Evolutionary conservation across 53 echinoderm and acorn worm genomes (phyloP).

Genomic region (Luidia sarsii): DNA sequence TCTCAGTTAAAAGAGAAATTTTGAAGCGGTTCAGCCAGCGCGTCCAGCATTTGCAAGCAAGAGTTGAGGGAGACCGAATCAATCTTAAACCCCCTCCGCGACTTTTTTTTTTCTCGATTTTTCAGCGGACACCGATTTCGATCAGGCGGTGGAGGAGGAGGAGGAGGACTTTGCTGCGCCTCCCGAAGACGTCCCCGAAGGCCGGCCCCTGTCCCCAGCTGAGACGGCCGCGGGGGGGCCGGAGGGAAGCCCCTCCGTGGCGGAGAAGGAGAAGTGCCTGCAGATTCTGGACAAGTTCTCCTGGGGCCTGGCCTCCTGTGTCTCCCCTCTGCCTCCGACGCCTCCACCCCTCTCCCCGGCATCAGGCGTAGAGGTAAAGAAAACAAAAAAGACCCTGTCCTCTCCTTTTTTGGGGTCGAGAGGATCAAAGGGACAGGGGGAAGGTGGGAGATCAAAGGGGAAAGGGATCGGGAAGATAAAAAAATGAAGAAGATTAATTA

Average conservation of each 20-base stretch:
- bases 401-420: no score
- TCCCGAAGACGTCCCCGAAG: no score
- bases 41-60: no score
- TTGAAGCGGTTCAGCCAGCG: no score
- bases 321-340: conserved; percentile 8
- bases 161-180: conserved; percentile 16
- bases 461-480: no score
- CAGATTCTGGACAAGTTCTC: conserved; percentile 31
- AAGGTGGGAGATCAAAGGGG: no score
- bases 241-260: not conserved
- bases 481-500: no score
- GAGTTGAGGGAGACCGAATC: no score
- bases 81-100: not conserved
- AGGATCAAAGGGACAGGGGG: no score
- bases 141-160: no score
- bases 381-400: no score
- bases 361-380: conserved; percentile 7
- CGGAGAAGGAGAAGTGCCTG: not conserved
- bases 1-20: not conserved
- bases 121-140: conserved; percentile 30
- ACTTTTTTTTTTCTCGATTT: not conserved
- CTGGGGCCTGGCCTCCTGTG: not conserved
- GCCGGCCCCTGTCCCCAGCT: not conserved
- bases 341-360: conserved; percentile 32
- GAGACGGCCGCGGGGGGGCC: not conserved